These are phyloP conservation scores for Cenopis cana DNA, from an alignment of 2,888 invertebrate genomes.

Conservation along the genomic window DNA sequence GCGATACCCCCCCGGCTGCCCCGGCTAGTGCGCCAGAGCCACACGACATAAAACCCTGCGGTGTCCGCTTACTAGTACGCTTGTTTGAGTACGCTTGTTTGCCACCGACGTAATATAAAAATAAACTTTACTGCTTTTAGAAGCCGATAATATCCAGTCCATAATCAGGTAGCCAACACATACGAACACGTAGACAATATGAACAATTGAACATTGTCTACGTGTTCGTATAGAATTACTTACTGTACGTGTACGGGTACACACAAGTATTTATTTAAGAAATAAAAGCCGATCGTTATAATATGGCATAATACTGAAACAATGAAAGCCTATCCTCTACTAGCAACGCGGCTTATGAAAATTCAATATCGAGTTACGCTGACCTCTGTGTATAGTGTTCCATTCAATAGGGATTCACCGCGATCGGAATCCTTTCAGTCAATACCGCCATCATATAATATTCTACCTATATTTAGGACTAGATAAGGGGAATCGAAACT, in stretches of 20 bases:
- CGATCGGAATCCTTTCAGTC: slow-evolving; percentile 28
- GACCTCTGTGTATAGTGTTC: slow-evolving; percentile 30
- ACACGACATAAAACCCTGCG: no score
- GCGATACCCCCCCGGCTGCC: no score
- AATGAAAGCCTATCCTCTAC: not conserved
- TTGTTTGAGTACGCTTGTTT: no score
- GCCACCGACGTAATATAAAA: no score
- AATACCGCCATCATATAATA: slow-evolving; percentile 23
- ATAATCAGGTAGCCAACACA: no score
- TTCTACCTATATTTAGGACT: not conserved
- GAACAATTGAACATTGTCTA: no score
- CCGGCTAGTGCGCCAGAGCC: no score
- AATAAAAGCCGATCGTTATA: not conserved
- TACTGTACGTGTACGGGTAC: not conserved
- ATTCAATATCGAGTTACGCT: slow-evolving; percentile 37
- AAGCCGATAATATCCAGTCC: no score
- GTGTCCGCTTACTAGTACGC: no score
- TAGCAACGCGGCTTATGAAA: slow-evolving; percentile 15
- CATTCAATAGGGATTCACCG: slow-evolving; percentile 30
- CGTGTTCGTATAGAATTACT: no score
- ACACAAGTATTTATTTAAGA: not conserved
- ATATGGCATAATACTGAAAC: not conserved
- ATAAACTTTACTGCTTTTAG: no score
- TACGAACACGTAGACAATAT: no score
- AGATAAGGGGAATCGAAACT: not conserved